phyloP scores from a whole-genome alignment of 2,888 invertebrate species.

The Amphiduros pacificus region DNA sequence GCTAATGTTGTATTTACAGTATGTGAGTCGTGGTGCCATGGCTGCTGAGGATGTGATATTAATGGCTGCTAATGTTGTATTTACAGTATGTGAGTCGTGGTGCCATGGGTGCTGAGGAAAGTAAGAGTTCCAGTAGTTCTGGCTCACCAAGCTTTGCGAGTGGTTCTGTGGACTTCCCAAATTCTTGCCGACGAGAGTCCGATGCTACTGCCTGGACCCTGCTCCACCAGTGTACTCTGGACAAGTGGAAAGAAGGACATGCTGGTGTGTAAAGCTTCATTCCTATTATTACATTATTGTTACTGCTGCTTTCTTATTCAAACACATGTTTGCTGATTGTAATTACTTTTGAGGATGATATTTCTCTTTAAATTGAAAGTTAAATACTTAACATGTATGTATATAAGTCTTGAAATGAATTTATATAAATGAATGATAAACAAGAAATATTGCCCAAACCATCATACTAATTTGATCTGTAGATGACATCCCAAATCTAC shows the following conservation, averaged over 20 bases:
- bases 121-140: conserved; percentile 35
- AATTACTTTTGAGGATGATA: not conserved
- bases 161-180: conserved; percentile 34
- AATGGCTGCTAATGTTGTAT: too few species aligned
- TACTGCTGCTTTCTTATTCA: not conserved
- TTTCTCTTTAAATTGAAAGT: not conserved
- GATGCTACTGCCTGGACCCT: conserved; percentile 53
- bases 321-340: not conserved
- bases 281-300: not conserved
- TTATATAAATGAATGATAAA: too few species aligned
- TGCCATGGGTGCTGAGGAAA: conserved; percentile 55
- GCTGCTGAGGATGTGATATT: too few species aligned
- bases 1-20: too few species aligned
- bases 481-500: too few species aligned
- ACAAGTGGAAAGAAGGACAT: conserved; percentile 57
- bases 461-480: too few species aligned
- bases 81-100: not conserved
- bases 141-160: conserved; percentile 29
- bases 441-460: too few species aligned
- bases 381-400: too few species aligned
- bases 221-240: conserved; percentile 54
- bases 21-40: too few species aligned
- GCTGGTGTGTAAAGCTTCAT: conserved; percentile 38
- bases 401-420: too few species aligned
- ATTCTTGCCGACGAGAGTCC: conserved; percentile 49